These are phyloP conservation scores for Margarornis squamiger DNA, from an alignment of 2,797 vertebrate species.

Conservation along the genomic window DNA sequence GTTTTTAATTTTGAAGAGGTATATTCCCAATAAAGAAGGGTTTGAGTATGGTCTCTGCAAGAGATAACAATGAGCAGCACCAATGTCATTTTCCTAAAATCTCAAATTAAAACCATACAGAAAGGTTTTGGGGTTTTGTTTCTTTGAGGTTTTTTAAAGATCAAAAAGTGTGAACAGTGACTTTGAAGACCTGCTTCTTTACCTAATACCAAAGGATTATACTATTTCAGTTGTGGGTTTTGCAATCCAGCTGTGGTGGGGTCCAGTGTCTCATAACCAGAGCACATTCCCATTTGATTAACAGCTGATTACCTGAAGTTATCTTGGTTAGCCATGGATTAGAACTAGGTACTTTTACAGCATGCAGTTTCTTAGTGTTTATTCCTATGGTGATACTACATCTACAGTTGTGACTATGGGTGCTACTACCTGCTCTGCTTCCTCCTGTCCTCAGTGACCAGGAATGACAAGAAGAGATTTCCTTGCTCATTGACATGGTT, in stretches of 20 bases:
- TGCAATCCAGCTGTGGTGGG: background rate
- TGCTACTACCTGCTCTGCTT: background rate
- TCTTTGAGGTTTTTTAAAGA: background rate
- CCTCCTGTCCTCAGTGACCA: background rate
- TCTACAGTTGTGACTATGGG: background rate
- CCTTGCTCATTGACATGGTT: background rate
- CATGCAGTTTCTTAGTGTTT: background rate
- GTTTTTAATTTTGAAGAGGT: background rate
- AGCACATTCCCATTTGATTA: background rate
- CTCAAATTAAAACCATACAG: background rate
- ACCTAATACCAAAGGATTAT: background rate
- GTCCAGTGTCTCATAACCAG: background rate
- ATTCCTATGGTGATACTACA: background rate
- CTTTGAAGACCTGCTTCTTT: background rate
- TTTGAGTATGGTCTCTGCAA: background rate
- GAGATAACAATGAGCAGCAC: background rate
- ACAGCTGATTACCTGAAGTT: background rate
- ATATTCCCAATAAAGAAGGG: background rate
- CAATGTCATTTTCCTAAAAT: background rate
- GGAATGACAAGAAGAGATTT: background rate
- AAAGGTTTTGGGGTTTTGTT: background rate
- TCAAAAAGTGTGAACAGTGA: background rate
- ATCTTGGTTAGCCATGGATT: background rate
- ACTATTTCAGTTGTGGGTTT: background rate
- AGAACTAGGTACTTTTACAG: background rate